Evolutionary conservation across 2,888 invertebrate species (phyloP).

Genomic region (Macrosiphum euphorbiae): DNA sequence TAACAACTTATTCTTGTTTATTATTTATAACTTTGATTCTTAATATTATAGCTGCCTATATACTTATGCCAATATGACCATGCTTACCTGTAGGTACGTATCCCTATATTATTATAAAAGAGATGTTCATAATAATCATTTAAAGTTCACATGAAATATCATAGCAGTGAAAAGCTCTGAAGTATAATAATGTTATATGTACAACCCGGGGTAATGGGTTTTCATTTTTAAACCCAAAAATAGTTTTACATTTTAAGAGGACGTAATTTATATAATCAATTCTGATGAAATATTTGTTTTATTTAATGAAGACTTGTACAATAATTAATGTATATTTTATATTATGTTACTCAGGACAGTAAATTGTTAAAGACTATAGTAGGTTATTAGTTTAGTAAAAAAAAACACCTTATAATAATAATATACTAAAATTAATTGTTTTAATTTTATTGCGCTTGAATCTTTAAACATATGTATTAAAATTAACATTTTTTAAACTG

Average conservation of each 20-base stretch:
- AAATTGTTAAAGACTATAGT: too few species aligned
- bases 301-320: background rate
- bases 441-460: too few species aligned
- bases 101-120: too few species aligned
- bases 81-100: too few species aligned
- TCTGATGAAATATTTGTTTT: background rate
- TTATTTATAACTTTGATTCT: too few species aligned
- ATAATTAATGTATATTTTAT: background rate
- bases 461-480: too few species aligned
- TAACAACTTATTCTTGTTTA: too few species aligned
- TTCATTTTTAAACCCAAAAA: background rate
- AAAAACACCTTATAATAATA: background rate
- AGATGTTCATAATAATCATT: background rate
- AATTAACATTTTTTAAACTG: too few species aligned
- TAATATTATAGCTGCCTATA: too few species aligned
- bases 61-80: too few species aligned
- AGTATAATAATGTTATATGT: background rate
- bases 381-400: background rate
- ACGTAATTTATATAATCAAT: background rate
- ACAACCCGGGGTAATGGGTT: background rate
- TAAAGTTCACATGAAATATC: background rate
- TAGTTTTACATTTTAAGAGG: background rate
- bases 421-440: too few species aligned
- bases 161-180: background rate
- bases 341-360: background rate